phyloP scores from a whole-genome alignment of 2,797 vertebrate genomes.

The Pangasius sanitwongsei region DNA sequence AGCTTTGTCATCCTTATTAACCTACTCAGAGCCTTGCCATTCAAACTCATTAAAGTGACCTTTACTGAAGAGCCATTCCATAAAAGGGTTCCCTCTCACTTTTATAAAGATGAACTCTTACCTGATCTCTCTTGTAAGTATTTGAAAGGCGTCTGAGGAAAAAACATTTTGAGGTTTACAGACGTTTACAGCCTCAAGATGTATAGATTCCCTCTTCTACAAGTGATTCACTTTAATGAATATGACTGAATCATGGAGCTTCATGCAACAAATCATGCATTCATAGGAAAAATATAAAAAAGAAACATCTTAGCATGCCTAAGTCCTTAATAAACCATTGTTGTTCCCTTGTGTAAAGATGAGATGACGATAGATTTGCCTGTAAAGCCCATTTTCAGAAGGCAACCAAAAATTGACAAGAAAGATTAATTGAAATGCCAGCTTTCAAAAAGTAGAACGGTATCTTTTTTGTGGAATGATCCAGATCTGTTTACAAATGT shows the following conservation, averaged over 20 bases:
- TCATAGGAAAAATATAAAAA: neutral
- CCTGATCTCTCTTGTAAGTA: neutral
- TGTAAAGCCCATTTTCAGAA: neutral
- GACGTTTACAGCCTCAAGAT: neutral
- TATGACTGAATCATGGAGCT: neutral
- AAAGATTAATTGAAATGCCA: neutral
- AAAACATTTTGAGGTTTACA: neutral
- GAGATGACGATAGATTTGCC: neutral
- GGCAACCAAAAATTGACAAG: neutral
- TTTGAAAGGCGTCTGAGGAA: neutral
- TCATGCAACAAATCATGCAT: neutral
- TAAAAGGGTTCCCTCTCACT: neutral
- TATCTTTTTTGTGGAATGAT: neutral
- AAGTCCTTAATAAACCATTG: neutral
- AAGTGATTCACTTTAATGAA: neutral
- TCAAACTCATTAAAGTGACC: slow-evolving; percentile 81
- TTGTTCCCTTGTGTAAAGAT: neutral
- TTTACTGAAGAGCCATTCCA: slow-evolving; percentile 62
- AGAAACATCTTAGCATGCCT: neutral
- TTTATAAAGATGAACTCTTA: neutral
- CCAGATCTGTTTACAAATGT: neutral
- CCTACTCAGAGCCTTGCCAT: slow-evolving; percentile 65
- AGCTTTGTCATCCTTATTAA: slow-evolving; percentile 77
- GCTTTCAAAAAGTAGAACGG: neutral
- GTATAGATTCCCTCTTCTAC: neutral